These are phyloP conservation scores for Aspiorhynchus laticeps DNA, from an alignment of 2,113 vertebrate genomes.

Conservation along the genomic window DNA sequence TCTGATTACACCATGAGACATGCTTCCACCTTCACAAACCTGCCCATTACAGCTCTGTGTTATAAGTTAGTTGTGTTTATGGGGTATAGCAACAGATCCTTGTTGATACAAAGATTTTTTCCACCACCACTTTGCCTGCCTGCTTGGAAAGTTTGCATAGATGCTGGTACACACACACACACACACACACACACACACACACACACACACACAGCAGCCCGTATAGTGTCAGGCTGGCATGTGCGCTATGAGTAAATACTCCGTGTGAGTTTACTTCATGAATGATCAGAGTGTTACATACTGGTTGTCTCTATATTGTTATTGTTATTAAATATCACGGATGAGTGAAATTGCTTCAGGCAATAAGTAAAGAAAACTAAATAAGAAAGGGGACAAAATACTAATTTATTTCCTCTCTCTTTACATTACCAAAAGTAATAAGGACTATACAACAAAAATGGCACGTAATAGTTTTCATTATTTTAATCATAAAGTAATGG, in stretches of 20 bases:
- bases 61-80: not conserved
- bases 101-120: slow-evolving; percentile 29
- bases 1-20: not conserved
- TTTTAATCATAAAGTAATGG: not conserved
- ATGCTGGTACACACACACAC: not conserved
- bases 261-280: not conserved
- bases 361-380: not conserved
- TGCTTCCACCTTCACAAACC: not conserved
- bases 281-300: not conserved
- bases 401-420: not conserved
- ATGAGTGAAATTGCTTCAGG: not conserved
- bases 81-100: not conserved
- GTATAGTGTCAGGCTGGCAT: not conserved
- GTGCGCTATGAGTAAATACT: not conserved
- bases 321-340: not conserved
- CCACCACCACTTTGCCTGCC: slow-evolving; percentile 31
- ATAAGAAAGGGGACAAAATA: not conserved
- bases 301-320: not conserved
- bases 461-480: not conserved
- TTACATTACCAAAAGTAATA: not conserved
- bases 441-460: not conserved
- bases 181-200: not conserved
- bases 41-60: not conserved
- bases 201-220: not conserved
- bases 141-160: slow-evolving; percentile 36